Conservation (phyloP, 2,888 invertebrate genomes). For the Molorchus minor region DNA sequence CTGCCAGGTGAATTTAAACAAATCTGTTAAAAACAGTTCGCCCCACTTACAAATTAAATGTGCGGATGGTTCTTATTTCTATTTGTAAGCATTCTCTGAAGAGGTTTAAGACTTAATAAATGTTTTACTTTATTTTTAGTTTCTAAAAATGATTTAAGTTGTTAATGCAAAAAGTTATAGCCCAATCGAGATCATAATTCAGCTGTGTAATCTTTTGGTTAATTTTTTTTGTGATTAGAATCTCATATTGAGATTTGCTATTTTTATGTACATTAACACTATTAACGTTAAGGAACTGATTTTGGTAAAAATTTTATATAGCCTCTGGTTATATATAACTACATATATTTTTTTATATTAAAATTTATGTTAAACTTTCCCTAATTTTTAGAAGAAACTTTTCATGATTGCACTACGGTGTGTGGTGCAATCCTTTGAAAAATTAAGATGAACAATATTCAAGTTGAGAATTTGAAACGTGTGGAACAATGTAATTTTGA, state of each 20-base stretch:
- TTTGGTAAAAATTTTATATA: constrained; percentile 25
- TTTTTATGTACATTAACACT: constrained; percentile 51
- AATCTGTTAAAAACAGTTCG: constrained; percentile 27
- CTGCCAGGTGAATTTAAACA: constrained; percentile 69
- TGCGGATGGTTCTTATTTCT: constrained; percentile 31
- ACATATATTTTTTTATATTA: too few species aligned
- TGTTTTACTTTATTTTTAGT: constrained; percentile 24
- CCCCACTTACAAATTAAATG: background rate
- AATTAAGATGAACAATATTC: too few species aligned
- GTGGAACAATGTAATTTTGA: too few species aligned
- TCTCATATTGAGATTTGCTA: constrained; percentile 56
- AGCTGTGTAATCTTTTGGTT: constrained; percentile 28
- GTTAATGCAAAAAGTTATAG: background rate
- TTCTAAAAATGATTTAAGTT: constrained; percentile 14
- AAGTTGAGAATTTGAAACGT: too few species aligned
- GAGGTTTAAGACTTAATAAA: constrained; percentile 36
- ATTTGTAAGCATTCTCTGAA: constrained; percentile 26
- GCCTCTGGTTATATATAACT: constrained; percentile 15
- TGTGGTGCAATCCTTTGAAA: too few species aligned
- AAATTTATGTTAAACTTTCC: background rate
- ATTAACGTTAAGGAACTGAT: constrained; percentile 36
- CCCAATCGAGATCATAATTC: background rate
- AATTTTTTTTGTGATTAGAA: constrained; percentile 29
- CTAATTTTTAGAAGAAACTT: too few species aligned
- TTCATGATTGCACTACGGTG: too few species aligned